A percentile compares a stretch with the other conserved stretches of the same genome.
Conservation (phyloP, 2,797 vertebrate genomes). For the Sebastes oblongus region DNA sequence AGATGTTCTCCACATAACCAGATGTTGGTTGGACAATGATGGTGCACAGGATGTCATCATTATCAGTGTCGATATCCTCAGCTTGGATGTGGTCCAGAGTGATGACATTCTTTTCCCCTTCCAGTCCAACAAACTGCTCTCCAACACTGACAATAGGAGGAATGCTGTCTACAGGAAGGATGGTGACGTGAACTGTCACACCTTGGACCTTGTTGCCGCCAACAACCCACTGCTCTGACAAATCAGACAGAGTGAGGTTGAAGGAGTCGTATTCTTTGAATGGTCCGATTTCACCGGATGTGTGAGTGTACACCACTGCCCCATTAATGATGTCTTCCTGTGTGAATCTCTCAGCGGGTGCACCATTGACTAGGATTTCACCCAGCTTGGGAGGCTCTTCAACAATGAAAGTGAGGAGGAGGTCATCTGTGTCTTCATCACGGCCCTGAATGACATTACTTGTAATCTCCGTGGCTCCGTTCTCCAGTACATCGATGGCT, state of each 20-base stretch:
- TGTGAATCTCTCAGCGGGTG: constrained; percentile 84
- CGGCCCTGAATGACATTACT: constrained; percentile 83
- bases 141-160: constrained; percentile 82
- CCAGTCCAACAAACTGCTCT: constrained; percentile 81
- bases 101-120: constrained; percentile 88
- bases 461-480: constrained; percentile 86
- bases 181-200: constrained; percentile 84
- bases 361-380: constrained; percentile 84
- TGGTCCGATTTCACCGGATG: constrained; percentile 87
- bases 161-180: constrained; percentile 88
- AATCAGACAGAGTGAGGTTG: constrained; percentile 86
- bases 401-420: constrained; percentile 87
- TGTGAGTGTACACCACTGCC: constrained; percentile 85
- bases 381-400: constrained; percentile 85
- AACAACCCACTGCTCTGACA: constrained; percentile 85
- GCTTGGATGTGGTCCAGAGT: constrained; percentile 83
- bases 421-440: constrained; percentile 85
- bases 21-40: constrained; percentile 86
- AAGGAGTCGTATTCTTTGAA: constrained; percentile 85
- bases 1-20: constrained; percentile 91
- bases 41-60: constrained; percentile 87
- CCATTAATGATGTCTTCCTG: constrained; percentile 88
- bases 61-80: constrained; percentile 86
- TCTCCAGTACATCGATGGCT: constrained; percentile 87
- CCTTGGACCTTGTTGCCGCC: constrained; percentile 86